A percentile compares a stretch with the other conserved stretches of the same genome.
phyloP scores from a whole-genome alignment of 2,113 vertebrate species.

The Indicator maculatus region DNA sequence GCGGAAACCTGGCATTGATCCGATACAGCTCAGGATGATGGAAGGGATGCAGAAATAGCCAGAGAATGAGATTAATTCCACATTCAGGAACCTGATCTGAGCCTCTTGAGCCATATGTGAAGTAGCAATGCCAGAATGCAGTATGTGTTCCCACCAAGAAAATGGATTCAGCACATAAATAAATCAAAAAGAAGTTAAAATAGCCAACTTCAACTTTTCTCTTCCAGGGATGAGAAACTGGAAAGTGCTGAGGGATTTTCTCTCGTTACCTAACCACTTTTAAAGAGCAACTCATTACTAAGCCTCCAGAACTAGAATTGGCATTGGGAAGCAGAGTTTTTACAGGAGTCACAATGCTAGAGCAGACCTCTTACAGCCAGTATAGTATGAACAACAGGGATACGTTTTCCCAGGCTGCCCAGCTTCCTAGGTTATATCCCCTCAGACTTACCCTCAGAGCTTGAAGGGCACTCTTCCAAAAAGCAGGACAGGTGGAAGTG shows the following conservation, averaged over 20 bases:
- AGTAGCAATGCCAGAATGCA: conserved; percentile 26
- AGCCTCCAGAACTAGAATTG: not conserved
- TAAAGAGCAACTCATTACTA: not conserved
- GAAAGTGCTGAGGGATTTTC: not conserved
- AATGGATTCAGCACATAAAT: conserved; percentile 27
- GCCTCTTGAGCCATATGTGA: conserved; percentile 28
- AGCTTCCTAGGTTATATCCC: not conserved
- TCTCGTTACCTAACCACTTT: conserved; percentile 11
- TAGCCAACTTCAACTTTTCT: not conserved
- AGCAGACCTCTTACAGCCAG: not conserved
- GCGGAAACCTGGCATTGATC: conserved; percentile 46
- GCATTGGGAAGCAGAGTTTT: not conserved
- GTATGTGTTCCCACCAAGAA: not conserved
- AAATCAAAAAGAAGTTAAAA: conserved; percentile 24
- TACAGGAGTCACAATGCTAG: not conserved
- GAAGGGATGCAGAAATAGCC: conserved; percentile 47
- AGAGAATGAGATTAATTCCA: conserved; percentile 43
- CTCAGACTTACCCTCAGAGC: not conserved
- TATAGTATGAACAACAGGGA: not conserved
- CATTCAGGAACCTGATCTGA: conserved; percentile 43
- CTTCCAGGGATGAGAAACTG: conserved; percentile 21
- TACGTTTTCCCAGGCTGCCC: not conserved
- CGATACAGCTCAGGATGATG: not conserved
- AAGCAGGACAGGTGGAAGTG: not conserved
- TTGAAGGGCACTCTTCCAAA: not conserved